Conservation (phyloP, 2,797 vertebrate species). For the Heterohyrax brucei region DNA sequence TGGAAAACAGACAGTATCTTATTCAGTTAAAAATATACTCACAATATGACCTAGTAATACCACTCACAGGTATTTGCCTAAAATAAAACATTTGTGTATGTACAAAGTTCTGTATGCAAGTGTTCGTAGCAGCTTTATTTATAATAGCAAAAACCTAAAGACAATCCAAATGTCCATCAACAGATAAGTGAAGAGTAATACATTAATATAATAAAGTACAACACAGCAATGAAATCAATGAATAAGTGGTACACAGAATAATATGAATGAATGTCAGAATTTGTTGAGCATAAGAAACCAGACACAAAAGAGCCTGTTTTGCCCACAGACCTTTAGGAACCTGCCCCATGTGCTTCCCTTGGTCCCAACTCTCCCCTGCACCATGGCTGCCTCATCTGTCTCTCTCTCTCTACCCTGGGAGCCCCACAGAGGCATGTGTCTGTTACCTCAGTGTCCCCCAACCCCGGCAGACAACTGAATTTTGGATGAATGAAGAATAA, state of each 20-base stretch:
- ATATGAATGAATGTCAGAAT: background rate
- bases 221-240: background rate
- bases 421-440: too few relatives aligned
- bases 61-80: background rate
- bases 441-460: background rate
- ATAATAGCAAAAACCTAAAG: slow-evolving; percentile 7
- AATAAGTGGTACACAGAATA: background rate
- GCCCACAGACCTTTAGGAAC: background rate
- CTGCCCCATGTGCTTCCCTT: background rate
- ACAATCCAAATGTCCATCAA: background rate
- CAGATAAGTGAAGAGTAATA: background rate
- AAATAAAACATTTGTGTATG: slow-evolving; percentile 5
- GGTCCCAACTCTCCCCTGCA: background rate
- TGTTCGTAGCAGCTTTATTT: slow-evolving; percentile 14
- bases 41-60: background rate
- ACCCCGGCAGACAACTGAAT: background rate
- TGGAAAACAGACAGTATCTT: background rate
- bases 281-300: background rate
- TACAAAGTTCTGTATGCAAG: background rate
- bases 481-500: background rate
- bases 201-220: background rate
- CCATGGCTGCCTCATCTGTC: background rate
- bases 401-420: background rate
- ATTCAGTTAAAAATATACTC: background rate
- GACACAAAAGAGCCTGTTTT: background rate